These are phyloP conservation scores for Trachelus iudaicus DNA, from an alignment of 2,888 invertebrate genomes.

Conservation along the genomic window DNA sequence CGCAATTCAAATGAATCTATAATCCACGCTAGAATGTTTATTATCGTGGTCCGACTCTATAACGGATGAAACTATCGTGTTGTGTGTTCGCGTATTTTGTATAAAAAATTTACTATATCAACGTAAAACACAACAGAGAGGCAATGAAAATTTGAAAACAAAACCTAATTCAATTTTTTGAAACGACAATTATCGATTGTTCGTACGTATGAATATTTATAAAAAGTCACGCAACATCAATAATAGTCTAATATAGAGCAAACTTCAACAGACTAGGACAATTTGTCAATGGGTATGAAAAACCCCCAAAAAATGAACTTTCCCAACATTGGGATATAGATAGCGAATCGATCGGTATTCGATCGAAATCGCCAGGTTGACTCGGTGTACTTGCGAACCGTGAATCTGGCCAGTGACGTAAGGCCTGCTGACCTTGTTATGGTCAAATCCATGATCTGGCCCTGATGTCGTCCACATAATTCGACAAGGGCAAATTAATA, in stretches of 20 bases:
- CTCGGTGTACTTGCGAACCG: neutral
- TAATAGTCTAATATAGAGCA: neutral
- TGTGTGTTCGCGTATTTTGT: neutral
- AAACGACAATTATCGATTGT: neutral
- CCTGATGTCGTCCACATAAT: neutral
- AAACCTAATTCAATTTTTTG: neutral
- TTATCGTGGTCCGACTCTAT: neutral
- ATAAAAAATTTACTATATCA: neutral
- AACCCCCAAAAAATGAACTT: neutral
- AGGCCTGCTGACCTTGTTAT: neutral
- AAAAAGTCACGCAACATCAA: neutral
- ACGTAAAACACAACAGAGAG: neutral
- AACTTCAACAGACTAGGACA: neutral
- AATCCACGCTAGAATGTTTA: neutral
- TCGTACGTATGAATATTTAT: neutral
- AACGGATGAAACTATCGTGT: neutral
- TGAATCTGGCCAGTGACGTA: neutral
- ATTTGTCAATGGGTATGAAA: neutral
- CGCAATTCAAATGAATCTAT: constrained; percentile 18
- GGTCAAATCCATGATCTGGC: constrained; percentile 1
- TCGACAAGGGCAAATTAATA: neutral
- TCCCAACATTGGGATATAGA: neutral
- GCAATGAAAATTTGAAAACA: neutral
- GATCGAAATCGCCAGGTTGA: neutral
- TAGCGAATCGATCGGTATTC: neutral